Evolutionary conservation across 2,888 invertebrate genomes (phyloP).

Genomic region (Allolobophora icterica): DNA sequence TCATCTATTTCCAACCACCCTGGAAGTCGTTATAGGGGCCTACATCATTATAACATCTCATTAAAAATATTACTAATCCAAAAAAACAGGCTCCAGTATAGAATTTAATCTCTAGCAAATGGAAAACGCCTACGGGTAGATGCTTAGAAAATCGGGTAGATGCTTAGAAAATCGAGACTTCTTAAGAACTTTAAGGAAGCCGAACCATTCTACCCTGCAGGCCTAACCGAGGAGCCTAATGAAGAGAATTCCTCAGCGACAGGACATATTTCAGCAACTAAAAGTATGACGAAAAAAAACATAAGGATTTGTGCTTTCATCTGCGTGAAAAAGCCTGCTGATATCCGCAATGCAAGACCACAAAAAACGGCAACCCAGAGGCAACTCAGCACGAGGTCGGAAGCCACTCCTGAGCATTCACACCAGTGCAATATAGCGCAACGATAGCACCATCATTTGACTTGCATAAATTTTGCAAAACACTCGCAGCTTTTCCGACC

Average conservation of each 20-base stretch:
- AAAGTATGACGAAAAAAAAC: background rate
- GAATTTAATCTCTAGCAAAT: background rate
- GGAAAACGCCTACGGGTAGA: background rate
- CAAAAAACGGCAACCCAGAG: background rate
- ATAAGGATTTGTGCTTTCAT: background rate
- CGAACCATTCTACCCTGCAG: background rate
- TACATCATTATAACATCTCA: background rate
- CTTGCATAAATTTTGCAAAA: constrained; percentile 4
- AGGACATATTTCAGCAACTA: background rate
- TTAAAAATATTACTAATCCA: background rate
- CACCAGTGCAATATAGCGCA: background rate
- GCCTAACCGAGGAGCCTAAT: background rate
- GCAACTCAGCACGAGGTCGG: background rate
- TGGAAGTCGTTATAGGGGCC: background rate
- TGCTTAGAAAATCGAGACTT: background rate
- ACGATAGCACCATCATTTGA: background rate
- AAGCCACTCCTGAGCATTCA: background rate
- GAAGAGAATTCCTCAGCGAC: background rate
- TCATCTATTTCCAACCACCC: background rate
- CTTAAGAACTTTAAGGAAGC: background rate
- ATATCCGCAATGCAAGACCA: background rate
- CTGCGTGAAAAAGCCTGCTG: background rate
- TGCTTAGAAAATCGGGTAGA: background rate
- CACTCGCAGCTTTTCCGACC: constrained; percentile 8
- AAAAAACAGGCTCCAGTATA: background rate